These are phyloP conservation scores for Regulus satrapa DNA, from an alignment of 2,113 vertebrate genomes.

Conservation along the genomic window DNA sequence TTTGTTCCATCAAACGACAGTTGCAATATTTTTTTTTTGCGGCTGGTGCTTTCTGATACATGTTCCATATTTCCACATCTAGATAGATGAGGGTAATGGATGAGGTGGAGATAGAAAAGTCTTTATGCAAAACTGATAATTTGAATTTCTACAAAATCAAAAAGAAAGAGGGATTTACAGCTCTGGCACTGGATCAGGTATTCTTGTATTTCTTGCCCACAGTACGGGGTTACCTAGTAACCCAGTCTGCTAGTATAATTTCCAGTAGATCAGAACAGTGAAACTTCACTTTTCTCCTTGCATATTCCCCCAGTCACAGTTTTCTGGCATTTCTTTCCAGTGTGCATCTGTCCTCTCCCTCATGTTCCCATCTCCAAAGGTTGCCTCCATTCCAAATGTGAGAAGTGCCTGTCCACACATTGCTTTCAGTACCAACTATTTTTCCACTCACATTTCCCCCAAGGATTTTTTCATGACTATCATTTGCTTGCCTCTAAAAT, in stretches of 20 bases:
- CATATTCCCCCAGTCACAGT: rapidly evolving
- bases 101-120: background rate
- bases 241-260: background rate
- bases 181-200: background rate
- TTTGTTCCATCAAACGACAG: background rate
- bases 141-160: background rate
- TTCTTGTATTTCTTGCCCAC: background rate
- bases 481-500: background rate
- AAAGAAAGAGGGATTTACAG: background rate
- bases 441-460: background rate
- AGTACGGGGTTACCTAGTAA: background rate
- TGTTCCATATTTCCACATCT: background rate
- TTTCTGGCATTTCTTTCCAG: background rate
- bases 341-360: background rate
- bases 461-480: background rate
- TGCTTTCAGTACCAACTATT: background rate
- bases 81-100: background rate
- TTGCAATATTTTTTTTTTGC: background rate
- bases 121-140: background rate
- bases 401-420: background rate
- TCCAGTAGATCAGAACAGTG: background rate
- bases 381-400: background rate
- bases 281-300: background rate
- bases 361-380: background rate
- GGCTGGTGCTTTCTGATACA: background rate